Evolutionary conservation across 2,113 vertebrate genomes (phyloP).

Genomic region (Gorsachius goisagi): DNA sequence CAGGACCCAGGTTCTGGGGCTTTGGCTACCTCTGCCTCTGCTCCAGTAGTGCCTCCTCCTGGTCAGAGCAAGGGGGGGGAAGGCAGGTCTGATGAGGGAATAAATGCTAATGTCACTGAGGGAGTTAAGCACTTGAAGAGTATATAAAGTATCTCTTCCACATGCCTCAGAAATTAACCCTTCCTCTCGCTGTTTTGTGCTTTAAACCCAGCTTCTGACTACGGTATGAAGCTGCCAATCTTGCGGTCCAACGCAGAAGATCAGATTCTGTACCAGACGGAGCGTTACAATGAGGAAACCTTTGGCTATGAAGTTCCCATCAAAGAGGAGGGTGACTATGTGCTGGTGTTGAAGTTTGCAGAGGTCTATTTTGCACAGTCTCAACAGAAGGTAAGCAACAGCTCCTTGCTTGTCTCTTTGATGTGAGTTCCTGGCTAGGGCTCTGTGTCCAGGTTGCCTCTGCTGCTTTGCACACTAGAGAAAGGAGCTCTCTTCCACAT

Average conservation of each 20-base stretch:
- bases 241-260: conserved; percentile 91
- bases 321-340: conserved; percentile 94
- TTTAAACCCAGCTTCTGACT: conserved; percentile 87
- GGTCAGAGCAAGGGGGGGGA: background rate
- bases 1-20: background rate
- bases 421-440: background rate
- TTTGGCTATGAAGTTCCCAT: conserved; percentile 96
- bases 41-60: background rate
- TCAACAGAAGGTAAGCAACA: conserved; percentile 90
- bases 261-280: conserved; percentile 96
- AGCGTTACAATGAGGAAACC: conserved; percentile 96
- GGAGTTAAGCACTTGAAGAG: background rate
- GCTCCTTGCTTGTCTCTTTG: background rate
- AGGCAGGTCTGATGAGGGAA: accelerated
- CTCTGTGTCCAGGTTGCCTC: background rate
- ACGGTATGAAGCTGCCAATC: conserved; percentile 94
- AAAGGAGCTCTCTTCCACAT: background rate
- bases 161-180: background rate
- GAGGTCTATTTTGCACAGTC: conserved; percentile 99
- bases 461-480: background rate
- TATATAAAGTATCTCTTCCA: background rate
- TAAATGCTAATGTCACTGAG: background rate
- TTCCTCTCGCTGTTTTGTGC: conserved; percentile 2
- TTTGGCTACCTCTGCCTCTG: background rate
- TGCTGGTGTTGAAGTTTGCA: conserved; percentile 94